Base-by-base conservation (phyloP, 2,888 invertebrate genomes). In the Amphipoea oculea region DNA sequence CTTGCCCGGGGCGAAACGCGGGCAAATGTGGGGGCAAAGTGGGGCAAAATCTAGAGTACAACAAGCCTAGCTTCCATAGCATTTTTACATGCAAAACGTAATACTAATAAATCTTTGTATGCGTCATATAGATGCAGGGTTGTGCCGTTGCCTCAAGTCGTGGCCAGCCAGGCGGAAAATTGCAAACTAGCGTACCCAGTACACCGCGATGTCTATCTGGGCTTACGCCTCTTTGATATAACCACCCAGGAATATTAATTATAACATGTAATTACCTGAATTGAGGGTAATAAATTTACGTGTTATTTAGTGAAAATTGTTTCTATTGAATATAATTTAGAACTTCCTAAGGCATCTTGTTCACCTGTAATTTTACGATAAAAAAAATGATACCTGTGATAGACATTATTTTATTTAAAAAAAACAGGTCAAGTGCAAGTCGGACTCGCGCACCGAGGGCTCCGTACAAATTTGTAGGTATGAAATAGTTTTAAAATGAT, bases 101-200 rank as follows among this genome's bases (percentile, higher is more conserved):
- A 87, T 83, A 90, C 84, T 86, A 89, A 89, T 92, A 90, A 91
- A 91, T 91, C 88, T 90, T 86, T 86, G 81, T 86, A 83, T 88
- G 86, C 88, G 86, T 91, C 90, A 87, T 89, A 87, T 85, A 86
- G 82, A 86, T 86, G 88, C 87, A 84, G 83, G 82, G 79, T 78
- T 83, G 81, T 86, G 78, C 84, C 79, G 81, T 70, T 80, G 85
- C 85, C 75, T 88, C 86, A 87, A 90, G 91, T 89, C 86, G 89
- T 62, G 82, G 78, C 86, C 91, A 91, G 90, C 89, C 89, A 84
- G 79, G 87, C 88, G 91, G 89, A 91, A 92, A 92, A 92, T 92
- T 92, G 91, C 91, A 89, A 89, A 91, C 90, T 89, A 88, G 82
- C 89, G 84, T 85, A 85, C 83, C 82, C 85, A 82, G 84, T 81